Conservation (phyloP, 2,888 invertebrate species). For the Cephus runcator region DNA sequence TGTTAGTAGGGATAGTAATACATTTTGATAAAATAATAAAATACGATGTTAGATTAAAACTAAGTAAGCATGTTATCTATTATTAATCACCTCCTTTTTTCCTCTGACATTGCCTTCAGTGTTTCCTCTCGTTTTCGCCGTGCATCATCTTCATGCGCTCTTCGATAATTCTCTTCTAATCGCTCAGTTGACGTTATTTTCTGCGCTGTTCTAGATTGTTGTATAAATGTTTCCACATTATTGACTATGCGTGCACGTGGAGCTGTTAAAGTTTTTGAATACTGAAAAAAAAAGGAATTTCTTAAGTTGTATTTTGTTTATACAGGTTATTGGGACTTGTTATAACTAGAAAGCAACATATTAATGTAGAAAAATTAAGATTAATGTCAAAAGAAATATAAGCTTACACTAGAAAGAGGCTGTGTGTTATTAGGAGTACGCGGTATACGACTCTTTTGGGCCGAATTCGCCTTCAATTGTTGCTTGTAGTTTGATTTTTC, state of each 20-base stretch:
- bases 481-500: conserved; percentile 41
- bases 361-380: background rate
- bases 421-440: conserved; percentile 49
- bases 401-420: conserved; percentile 32
- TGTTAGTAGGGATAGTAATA: background rate
- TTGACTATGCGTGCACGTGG: conserved; percentile 58
- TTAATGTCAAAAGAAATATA: background rate
- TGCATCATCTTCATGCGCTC: conserved; percentile 66
- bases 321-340: background rate
- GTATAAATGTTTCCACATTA: conserved; percentile 43
- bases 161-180: conserved; percentile 57
- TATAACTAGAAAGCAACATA: background rate
- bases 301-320: background rate
- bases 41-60: background rate
- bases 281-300: conserved; percentile 31
- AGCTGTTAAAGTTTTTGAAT: conserved; percentile 53
- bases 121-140: conserved; percentile 72
- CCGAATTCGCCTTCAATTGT: conserved; percentile 40
- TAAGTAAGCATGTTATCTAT: background rate
- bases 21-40: background rate
- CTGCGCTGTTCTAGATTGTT: conserved; percentile 52
- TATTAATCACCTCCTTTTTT: conserved; percentile 67
- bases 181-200: conserved; percentile 51
- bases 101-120: conserved; percentile 70
- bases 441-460: conserved; percentile 47